phyloP scores from a whole-genome alignment of 2,888 invertebrate genomes.

The Chaitophorus viminalis region DNA sequence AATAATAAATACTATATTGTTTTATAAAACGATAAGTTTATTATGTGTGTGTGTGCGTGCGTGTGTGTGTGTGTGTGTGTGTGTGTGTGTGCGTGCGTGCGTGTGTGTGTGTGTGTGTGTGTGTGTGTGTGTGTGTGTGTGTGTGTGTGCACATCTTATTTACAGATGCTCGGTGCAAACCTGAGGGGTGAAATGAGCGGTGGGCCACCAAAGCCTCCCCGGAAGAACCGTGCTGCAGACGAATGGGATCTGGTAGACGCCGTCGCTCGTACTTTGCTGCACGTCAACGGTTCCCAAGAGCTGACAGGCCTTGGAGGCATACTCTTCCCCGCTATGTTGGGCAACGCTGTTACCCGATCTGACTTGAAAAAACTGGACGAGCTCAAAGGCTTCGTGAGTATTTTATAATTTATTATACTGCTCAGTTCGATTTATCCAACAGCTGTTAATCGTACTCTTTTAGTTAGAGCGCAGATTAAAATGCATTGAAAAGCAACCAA shows the following conservation, averaged over 20 bases:
- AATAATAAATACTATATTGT: not conserved
- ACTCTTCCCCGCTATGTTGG: constrained; percentile 77
- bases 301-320: constrained; percentile 72
- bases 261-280: constrained; percentile 71
- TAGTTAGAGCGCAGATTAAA: too few species aligned
- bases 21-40: too few species aligned
- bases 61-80: not conserved
- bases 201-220: constrained; percentile 66
- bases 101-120: not conserved
- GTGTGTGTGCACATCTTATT: too few species aligned
- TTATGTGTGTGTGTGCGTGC: not conserved
- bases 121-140: not conserved
- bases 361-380: constrained; percentile 67
- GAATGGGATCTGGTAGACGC: constrained; percentile 70
- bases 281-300: constrained; percentile 72
- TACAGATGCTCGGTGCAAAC: constrained; percentile 79
- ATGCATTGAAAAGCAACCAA: too few species aligned
- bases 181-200: constrained; percentile 81
- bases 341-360: constrained; percentile 72
- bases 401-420: too few species aligned
- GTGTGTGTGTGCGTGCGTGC: not conserved
- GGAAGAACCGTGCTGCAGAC: constrained; percentile 67
- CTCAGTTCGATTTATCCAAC: too few species aligned
- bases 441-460: too few species aligned
- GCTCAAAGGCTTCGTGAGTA: constrained; percentile 67